Percentiles rank a stretch among this genome's conserved stretches.
Conservation (phyloP, 2,888 invertebrate genomes). For the Biston stratarius region DNA sequence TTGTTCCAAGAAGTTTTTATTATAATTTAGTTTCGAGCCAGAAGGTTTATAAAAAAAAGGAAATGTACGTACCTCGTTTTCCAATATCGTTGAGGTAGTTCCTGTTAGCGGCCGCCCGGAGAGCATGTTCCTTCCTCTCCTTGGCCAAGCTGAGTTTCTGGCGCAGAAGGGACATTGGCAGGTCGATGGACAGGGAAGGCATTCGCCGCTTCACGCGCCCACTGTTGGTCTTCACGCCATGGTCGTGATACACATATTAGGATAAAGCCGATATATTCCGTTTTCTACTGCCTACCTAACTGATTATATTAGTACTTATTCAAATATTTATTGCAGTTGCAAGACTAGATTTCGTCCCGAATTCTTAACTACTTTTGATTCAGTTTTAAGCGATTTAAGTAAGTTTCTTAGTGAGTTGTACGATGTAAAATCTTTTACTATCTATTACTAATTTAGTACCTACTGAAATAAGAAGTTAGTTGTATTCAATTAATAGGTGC, state of each 20-base stretch:
- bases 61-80: constrained; percentile 86
- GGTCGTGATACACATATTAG: constrained; percentile 26
- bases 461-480: not conserved
- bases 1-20: not conserved
- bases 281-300: not conserved
- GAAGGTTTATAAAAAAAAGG: not conserved
- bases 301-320: not conserved
- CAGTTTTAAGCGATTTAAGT: no score
- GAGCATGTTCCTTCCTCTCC: constrained; percentile 89
- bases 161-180: constrained; percentile 94
- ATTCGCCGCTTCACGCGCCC: constrained; percentile 86
- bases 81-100: constrained; percentile 91
- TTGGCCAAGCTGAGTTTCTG: constrained; percentile 92
- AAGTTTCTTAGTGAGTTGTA: no score
- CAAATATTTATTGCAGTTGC: not conserved
- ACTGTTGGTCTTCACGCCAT: constrained; percentile 65
- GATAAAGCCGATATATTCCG: constrained; percentile 9
- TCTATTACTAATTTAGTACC: not conserved
- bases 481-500: not conserved
- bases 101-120: constrained; percentile 88
- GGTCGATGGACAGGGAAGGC: constrained; percentile 93
- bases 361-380: no score
- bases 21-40: not conserved
- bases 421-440: no score
- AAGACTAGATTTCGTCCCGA: no score